Evolutionary conservation across 2,797 vertebrate species (phyloP), one percentile per base, ranked within the genome.

Genomic region (Argya squamiceps): DNA sequence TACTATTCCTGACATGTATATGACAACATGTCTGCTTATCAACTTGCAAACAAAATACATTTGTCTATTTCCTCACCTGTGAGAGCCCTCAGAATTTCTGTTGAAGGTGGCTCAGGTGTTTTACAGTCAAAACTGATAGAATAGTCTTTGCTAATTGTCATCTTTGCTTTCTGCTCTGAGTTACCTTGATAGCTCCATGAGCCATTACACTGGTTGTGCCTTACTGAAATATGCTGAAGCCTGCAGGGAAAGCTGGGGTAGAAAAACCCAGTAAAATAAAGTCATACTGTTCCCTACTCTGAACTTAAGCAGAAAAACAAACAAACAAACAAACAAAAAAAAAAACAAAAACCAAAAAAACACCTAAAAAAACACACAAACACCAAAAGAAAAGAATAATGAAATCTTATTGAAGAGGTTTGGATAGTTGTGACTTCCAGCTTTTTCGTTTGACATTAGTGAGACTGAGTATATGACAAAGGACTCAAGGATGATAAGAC

Each of bases 241-340:
- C 79, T 52, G 23, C 41, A 70, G 26, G 58, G 37, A 90, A 74
- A 80, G 53, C 11, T 41, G 22, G 8, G 3, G 7, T 59, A 88
- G 27, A 49, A 76, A 56, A 67, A 29, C 5, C 15, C 36, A 73
- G 39, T 16, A 46, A 93, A 82, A 55, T 0, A 74, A 86, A 60
- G 19, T 52, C 41, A 30, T 8, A 43, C 36, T 17, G 7, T 26
- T 77, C 18, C 30, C 39, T 67, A 34, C 9, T 59, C 30, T n/a
- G 17, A 62, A 88, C 3, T 23, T 34, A 13, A 9, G 10, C 1
- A 2, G 8, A 3, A 2, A 34, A 29, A n/a, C n/a, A n/a, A n/a
- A n/a, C n/a, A n/a, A n/a, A n/a, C n/a, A n/a, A n/a, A n/a, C n/a
- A n/a, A n/a, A n/a, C n/a, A n/a, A n/a, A n/a, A n/a, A n/a, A n/a